Evolutionary conservation across 2,888 invertebrate genomes (phyloP).

Genomic region (Masnerella sp.): DNA sequence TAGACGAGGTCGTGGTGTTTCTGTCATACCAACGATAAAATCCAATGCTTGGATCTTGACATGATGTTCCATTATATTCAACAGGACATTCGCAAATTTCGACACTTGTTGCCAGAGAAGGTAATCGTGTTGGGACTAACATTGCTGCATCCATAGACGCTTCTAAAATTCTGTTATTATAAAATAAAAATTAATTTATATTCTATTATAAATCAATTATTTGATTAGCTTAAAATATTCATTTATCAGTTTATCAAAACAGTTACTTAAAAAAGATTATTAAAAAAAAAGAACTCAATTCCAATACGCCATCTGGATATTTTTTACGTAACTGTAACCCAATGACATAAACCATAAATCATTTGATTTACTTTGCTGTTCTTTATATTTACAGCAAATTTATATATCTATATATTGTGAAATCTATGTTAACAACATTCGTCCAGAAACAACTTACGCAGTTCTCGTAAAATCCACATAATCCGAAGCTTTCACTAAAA

Average conservation of each 20-base stretch:
- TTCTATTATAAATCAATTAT: too few relatives aligned
- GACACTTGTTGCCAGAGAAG: conserved; percentile 86
- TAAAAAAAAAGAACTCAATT: too few relatives aligned
- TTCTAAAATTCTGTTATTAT: conserved; percentile 84
- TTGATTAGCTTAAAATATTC: too few relatives aligned
- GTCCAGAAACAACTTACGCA: conserved; percentile 76
- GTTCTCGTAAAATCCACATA: conserved; percentile 81
- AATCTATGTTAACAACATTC: not conserved
- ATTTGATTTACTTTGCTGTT: not conserved
- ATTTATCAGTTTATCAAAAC: too few relatives aligned
- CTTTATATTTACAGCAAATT: too few relatives aligned
- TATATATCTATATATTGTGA: conserved; percentile 5
- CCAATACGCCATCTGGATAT: too few relatives aligned
- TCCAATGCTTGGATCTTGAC: conserved; percentile 92
- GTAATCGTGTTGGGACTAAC: conserved; percentile 82
- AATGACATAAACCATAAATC: not conserved
- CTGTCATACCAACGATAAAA: conserved; percentile 87
- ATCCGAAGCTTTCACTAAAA: conserved; percentile 86
- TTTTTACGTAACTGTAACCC: too few relatives aligned
- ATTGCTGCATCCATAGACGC: conserved; percentile 91
- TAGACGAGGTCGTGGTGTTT: conserved; percentile 81
- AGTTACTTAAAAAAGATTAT: too few relatives aligned
- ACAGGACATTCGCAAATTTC: conserved; percentile 92
- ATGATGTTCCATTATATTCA: conserved; percentile 90
- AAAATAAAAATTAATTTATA: too few relatives aligned